Evolutionary conservation across 2,113 vertebrate species (phyloP).

Genomic region (Suncus etruscus): DNA sequence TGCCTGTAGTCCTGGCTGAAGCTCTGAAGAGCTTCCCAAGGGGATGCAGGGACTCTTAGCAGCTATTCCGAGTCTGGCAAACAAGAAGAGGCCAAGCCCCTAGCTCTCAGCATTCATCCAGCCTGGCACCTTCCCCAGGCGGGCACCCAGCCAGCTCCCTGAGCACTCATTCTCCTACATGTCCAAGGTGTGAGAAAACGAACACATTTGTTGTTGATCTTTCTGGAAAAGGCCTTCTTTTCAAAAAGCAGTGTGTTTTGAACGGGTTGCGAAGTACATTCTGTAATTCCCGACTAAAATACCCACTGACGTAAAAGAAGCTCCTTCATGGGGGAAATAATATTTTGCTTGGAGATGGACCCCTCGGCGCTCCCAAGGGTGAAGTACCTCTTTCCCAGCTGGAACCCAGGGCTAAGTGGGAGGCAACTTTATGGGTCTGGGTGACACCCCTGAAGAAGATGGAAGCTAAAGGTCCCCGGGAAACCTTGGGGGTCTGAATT

Average conservation of each 20-base stretch:
- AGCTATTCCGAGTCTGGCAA: slow-evolving; percentile 67
- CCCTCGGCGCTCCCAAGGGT: slow-evolving; percentile 29
- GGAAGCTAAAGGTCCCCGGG: not conserved
- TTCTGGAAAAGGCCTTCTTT: slow-evolving; percentile 62
- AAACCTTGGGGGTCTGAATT: not conserved
- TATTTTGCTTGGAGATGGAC: slow-evolving; percentile 85
- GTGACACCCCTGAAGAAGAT: not conserved
- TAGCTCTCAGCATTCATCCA: slow-evolving; percentile 59
- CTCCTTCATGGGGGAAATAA: slow-evolving; percentile 76
- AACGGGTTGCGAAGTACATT: slow-evolving; percentile 83
- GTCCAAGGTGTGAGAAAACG: slow-evolving; percentile 86
- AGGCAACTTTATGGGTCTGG: not conserved
- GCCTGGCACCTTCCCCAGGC: slow-evolving; percentile 80
- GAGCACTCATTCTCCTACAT: slow-evolving; percentile 84
- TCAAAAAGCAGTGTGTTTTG: slow-evolving; percentile 71
- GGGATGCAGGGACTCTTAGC: slow-evolving; percentile 75
- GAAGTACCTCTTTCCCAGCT: slow-evolving; percentile 9
- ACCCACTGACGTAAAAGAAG: slow-evolving; percentile 83
- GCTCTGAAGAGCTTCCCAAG: not conserved
- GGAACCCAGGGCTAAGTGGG: not conserved
- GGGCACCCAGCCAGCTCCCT: slow-evolving; percentile 82
- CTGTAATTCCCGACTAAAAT: slow-evolving; percentile 87
- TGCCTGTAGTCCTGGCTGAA: not conserved
- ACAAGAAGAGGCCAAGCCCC: slow-evolving; percentile 42
- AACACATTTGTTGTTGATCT: slow-evolving; percentile 72